Evolutionary conservation across 2,888 invertebrate species (phyloP), one percentile per base, ranked within the genome.

Genomic region (Andrena chrysosceles): DNA sequence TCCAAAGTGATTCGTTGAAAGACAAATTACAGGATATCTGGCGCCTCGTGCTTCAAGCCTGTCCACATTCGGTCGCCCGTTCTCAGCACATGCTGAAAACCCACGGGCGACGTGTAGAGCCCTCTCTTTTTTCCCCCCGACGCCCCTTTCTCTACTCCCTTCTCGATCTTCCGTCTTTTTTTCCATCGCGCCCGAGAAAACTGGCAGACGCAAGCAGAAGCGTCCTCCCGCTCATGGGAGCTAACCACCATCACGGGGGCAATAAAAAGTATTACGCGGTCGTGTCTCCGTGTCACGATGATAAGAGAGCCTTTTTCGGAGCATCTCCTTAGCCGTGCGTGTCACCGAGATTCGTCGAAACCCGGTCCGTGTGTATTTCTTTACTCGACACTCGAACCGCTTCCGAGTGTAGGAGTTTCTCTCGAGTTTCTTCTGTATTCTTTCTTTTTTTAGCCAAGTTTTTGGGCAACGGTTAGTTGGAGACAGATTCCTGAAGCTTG

Each of bases 1-100:
- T 64, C 67, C 35, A 74, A 81, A 85, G 73, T 80, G 83, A 83
- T 71, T 74, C 85, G 84, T 84, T 76, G 85, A 86, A 74, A 84
- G 86, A 85, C 86, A 86, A 85, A 85, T 85, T 84, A 85, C 84
- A 79, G 85, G 81, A 85, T 85, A 85, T 85, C 74, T 82, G 82
- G 74, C 84, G 81, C 84, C 84, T 68, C 72, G 60, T 77, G 77
- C 26, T 62, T 74, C 75, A 35, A 63, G 63, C 52, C 67, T 56
- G 70, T 73, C 71, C 80, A 26, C 48, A 59, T 77, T 63, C 35
- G 20, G 16, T 29, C 74, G 35, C 59, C 26, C 74, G 64, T 75
- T 71, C 69, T 56, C 68, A 52, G 72, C 76, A 77, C 76, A 83
- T 77, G 78, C 73, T 85, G 81, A 74, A 74, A 85, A 78, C 62